A percentile compares a stretch with the other conserved stretches of the same genome.
Conservation (phyloP, 53 echinoderm and acorn worm species). For the Arbacia lixula region DNA sequence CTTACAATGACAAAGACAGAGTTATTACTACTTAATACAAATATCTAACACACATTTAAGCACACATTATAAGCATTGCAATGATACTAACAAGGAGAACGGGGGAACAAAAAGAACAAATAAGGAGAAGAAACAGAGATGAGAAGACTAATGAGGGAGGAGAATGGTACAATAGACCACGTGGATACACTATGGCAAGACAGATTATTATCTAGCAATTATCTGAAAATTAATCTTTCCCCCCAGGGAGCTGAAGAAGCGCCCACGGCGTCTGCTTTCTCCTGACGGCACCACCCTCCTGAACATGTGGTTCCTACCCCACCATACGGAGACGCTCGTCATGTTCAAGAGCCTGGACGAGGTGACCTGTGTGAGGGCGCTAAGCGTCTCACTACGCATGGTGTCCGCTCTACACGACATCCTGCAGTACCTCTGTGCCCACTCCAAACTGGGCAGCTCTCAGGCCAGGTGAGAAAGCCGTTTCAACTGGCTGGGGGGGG, state of each 20-base stretch:
- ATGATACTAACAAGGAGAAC: no score
- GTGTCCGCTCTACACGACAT: conserved; percentile 91
- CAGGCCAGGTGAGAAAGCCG: conserved; percentile 96
- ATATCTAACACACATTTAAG: no score
- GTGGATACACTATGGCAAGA: no score
- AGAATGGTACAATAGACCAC: no score
- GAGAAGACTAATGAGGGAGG: background rate
- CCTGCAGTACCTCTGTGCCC: conserved; percentile 91
- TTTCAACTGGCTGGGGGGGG: no score
- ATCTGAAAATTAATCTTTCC: background rate
- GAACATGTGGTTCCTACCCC: conserved; percentile 96
- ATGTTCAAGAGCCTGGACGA: conserved; percentile 95
- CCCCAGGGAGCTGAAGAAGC: conserved; percentile 86
- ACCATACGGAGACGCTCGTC: conserved; percentile 85
- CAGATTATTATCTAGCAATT: background rate
- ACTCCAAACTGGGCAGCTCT: conserved; percentile 96
- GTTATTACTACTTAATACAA: no score
- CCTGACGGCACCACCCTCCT: conserved; percentile 78
- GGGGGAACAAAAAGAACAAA: background rate
- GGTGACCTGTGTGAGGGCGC: conserved; percentile 80
- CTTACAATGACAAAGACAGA: no score
- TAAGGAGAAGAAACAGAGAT: background rate
- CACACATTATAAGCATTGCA: no score
- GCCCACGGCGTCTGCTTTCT: conserved; percentile 87
- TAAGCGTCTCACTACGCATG: conserved; percentile 69